Conservation (phyloP, 2,797 vertebrate genomes). For the Propithecus deckenii region DNA sequence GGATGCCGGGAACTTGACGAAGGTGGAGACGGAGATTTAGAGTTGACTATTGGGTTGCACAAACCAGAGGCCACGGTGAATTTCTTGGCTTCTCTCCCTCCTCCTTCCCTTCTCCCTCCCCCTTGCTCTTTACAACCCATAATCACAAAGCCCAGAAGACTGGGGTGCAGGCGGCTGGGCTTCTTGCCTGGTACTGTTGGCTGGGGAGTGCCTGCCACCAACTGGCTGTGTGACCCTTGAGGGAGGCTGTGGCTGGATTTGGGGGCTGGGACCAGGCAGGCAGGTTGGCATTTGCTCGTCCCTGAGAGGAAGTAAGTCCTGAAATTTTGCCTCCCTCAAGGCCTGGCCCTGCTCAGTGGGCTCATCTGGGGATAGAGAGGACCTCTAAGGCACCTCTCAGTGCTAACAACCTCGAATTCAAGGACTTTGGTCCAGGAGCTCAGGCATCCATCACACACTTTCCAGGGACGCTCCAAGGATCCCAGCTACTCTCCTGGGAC, state of each 20-base stretch:
- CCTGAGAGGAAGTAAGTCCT: not conserved
- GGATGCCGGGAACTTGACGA: not conserved
- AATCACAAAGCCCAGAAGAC: not conserved
- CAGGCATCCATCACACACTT: not conserved
- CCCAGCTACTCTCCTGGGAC: not conserved
- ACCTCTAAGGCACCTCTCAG: not conserved
- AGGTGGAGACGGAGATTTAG: not conserved
- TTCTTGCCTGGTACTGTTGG: not conserved
- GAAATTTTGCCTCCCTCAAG: not conserved
- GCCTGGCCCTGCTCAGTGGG: not conserved
- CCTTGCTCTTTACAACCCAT: not conserved
- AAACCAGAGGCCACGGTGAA: not conserved
- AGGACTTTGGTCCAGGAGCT: not conserved
- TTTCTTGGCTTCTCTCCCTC: not conserved
- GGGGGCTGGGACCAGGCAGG: not conserved
- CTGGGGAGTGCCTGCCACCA: not conserved
- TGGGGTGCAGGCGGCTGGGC: not conserved
- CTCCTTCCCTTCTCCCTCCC: not conserved
- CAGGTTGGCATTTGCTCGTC: fast-evolving
- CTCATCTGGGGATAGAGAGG: not conserved
- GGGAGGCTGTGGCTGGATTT: not conserved
- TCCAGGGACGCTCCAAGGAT: not conserved
- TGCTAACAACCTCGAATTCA: not conserved
- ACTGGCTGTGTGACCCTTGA: not conserved
- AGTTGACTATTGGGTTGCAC: not conserved